Conservation (phyloP, 1,140 invertebrate genomes). For the Papilio xuthus region DNA sequence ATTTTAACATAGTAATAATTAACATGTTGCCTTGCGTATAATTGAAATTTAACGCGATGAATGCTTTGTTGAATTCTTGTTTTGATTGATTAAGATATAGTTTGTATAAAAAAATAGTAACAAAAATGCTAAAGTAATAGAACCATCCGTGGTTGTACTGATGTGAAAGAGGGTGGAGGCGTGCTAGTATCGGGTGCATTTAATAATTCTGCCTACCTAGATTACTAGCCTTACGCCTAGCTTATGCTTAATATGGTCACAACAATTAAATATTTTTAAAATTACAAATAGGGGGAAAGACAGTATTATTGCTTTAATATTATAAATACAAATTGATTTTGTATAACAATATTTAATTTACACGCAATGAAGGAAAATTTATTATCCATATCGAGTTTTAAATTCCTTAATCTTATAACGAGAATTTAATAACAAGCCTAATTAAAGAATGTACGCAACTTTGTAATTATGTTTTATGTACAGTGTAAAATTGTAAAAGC, state of each 20-base stretch:
- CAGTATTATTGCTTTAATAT: neutral
- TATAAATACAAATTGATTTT: no score
- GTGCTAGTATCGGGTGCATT: no score
- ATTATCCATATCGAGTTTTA: slow-evolving; percentile 7
- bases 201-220: no score
- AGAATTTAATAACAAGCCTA: slow-evolving; percentile 27
- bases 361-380: neutral
- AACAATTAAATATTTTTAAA: no score
- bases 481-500: neutral
- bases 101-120: neutral
- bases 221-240: no score
- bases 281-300: no score
- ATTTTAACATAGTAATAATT: neutral
- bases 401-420: slow-evolving; percentile 13
- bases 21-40: neutral
- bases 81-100: neutral
- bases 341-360: neutral
- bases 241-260: no score
- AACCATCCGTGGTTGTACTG: no score
- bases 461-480: slow-evolving; percentile 19
- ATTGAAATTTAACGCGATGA: neutral
- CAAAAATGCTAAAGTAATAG: neutral
- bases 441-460: slow-evolving; percentile 22
- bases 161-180: no score
- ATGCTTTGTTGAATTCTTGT: neutral